Percentiles rank a stretch among this genome's conserved stretches.
Conservation (phyloP, 2,113 vertebrate species). For the Festucalex cinctus region DNA sequence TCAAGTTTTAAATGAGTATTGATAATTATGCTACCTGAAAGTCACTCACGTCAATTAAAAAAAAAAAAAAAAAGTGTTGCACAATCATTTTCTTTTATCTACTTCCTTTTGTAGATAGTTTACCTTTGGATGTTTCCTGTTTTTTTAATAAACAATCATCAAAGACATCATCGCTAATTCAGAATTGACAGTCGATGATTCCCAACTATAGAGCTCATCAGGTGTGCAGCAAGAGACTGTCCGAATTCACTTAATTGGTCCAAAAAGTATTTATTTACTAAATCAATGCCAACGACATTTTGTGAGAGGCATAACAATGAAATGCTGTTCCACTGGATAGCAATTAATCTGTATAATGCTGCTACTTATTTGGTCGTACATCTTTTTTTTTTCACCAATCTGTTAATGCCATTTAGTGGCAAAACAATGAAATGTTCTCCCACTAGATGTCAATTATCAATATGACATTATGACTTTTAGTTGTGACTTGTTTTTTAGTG, state of each 20-base stretch:
- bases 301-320: background rate
- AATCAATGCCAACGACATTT: background rate
- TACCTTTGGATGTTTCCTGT: slow-evolving; percentile 31
- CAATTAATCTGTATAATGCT: too few relatives aligned
- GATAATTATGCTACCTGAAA: background rate
- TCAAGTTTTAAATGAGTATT: background rate
- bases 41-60: background rate
- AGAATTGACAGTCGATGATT: background rate
- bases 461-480: too few relatives aligned
- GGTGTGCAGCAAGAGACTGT: background rate
- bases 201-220: background rate
- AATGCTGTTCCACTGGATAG: too few relatives aligned
- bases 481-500: too few relatives aligned
- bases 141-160: too few relatives aligned
- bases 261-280: background rate
- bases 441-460: too few relatives aligned
- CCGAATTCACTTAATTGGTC: background rate
- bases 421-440: too few relatives aligned
- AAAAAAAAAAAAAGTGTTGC: too few relatives aligned
- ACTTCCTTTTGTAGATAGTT: slow-evolving; percentile 15
- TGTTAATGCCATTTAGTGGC: background rate
- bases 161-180: background rate
- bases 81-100: background rate
- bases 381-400: background rate
- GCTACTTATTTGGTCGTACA: too few relatives aligned